Evolutionary conservation across 2,113 vertebrate genomes (phyloP).

Genomic region (Xiphophorus maculatus): DNA sequence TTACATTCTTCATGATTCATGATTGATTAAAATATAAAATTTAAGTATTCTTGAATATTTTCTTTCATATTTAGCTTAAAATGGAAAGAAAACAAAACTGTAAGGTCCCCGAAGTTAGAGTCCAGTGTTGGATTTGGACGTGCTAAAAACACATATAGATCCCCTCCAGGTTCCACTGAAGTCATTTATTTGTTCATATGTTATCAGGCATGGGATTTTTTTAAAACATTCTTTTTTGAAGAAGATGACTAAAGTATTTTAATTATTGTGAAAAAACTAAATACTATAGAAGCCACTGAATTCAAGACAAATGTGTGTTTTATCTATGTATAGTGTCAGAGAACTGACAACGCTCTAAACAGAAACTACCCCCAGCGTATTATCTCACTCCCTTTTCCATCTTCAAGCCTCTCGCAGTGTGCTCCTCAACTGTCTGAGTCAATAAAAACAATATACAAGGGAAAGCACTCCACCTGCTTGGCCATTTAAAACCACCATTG

Average conservation of each 20-base stretch:
- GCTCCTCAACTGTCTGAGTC: conserved; percentile 39
- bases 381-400: conserved; percentile 28
- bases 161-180: background rate
- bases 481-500: conserved; percentile 34
- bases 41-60: too few species aligned
- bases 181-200: background rate
- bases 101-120: too few species aligned
- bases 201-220: background rate
- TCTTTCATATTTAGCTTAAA: too few species aligned
- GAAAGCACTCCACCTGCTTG: conserved; percentile 30
- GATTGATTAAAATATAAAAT: too few species aligned
- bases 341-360: conserved; percentile 14
- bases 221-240: background rate
- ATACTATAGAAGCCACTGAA: background rate
- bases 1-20: too few species aligned
- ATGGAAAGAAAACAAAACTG: too few species aligned
- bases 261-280: background rate
- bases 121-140: background rate
- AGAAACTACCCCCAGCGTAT: conserved; percentile 15
- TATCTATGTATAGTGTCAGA: background rate
- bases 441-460: conserved; percentile 45
- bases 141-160: background rate
- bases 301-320: background rate
- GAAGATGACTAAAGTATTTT: too few species aligned
- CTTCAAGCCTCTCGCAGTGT: conserved; percentile 31